Conservation (phyloP, 2,113 vertebrate species). For the Centrocercus urophasianus region DNA sequence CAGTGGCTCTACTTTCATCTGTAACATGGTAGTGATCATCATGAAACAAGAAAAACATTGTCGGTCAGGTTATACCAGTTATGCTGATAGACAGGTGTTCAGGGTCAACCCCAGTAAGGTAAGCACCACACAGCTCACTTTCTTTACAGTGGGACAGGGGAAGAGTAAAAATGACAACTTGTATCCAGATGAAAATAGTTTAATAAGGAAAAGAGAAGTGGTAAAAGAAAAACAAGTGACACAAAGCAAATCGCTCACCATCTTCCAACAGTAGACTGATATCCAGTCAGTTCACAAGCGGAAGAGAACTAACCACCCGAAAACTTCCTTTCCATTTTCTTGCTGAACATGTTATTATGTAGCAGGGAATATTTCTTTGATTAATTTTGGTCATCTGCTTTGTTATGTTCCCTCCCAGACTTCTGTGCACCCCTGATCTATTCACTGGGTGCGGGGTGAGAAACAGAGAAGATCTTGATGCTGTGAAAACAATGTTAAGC, state of each 20-base stretch:
- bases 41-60: too few relatives aligned
- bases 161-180: background rate
- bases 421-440: background rate
- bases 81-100: background rate
- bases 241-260: background rate
- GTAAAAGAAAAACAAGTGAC: background rate
- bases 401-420: background rate
- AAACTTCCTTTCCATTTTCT: background rate
- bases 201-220: background rate
- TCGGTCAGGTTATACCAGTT: too few relatives aligned
- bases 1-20: background rate
- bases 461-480: background rate
- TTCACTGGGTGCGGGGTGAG: background rate
- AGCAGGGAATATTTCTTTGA: background rate
- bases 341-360: background rate
- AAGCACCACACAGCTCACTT: background rate
- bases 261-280: background rate
- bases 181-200: background rate
- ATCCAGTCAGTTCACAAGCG: background rate
- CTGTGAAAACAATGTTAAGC: rapidly evolving
- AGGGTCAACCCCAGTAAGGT: background rate
- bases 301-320: background rate
- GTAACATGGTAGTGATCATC: background rate
- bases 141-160: background rate
- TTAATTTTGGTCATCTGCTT: background rate